Evolutionary conservation across 2,888 invertebrate species (phyloP), one percentile per base, ranked within the genome.

Genomic region (Julus scanicus): DNA sequence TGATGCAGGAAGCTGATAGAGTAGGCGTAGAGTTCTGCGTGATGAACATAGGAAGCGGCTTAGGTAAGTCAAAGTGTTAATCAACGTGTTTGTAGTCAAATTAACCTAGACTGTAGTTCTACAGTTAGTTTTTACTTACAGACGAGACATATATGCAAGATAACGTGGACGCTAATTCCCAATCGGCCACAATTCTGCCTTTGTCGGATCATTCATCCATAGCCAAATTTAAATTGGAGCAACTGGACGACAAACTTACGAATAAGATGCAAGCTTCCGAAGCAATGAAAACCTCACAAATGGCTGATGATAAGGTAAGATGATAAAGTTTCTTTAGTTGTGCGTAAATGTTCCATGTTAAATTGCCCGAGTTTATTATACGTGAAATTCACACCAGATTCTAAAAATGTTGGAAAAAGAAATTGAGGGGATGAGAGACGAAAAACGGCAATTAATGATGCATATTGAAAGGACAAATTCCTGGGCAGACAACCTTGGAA

Each of bases 401-500:
- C 92, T 97, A 87, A 93, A 94, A 89, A 95, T 96, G 92, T 92
- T 98, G 88, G 96, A 96, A 86, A 95, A 95, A 90, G 97, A 97
- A 92, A 96, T 97, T 90, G 96, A 96, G 91, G 95, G 95, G 93
- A 92, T 98, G 87, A 95, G 95, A 89, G 95, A 95, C 3, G 97
- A 97, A 91, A 95, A 96, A 91, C 93, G 95, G 90, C 95, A 96
- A 90, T 92, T 97, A 80, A 97, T 97, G 91, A 96, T 96, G 0
- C 97, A 98, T 92, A 93, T 97, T 88, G 94, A 95, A 20, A 94
- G 97, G 80, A 97, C 97, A 0, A 97, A 97, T 92, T 95, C 95
- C 86, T 98, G 98, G 98, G 96, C 96, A 0, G 97, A 97, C 90
- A 96, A 97, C 92, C 93, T 97, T 90, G 97, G 97, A 39, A 94